Evolutionary conservation across 2,113 vertebrate species (phyloP).

Genomic region (Opisthocomus hoazin): DNA sequence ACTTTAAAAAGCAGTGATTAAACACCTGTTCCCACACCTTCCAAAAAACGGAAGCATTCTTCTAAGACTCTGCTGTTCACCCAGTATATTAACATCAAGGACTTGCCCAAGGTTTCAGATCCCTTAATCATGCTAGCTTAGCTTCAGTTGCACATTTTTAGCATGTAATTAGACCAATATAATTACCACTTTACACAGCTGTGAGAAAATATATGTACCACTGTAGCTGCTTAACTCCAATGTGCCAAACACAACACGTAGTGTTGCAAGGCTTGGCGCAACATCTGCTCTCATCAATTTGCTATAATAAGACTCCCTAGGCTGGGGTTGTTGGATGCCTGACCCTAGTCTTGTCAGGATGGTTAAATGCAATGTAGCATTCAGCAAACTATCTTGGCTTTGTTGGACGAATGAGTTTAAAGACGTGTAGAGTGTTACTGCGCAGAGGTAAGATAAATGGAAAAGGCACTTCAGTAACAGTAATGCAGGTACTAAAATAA

Average conservation of each 20-base stretch:
- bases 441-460: neutral
- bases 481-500: neutral
- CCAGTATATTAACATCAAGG: neutral
- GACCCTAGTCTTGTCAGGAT: neutral
- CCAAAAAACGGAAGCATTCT: neutral
- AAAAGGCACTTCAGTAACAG: neutral
- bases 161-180: neutral
- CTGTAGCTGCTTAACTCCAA: neutral
- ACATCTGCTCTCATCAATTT: slow-evolving; percentile 7
- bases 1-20: neutral
- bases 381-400: neutral
- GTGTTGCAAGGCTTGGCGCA: neutral
- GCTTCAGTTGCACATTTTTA: slow-evolving; percentile 14
- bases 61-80: neutral
- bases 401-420: neutral
- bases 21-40: neutral
- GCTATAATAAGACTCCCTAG: neutral
- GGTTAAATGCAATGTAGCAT: neutral
- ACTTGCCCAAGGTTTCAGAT: neutral
- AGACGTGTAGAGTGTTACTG: neutral
- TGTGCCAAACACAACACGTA: neutral
- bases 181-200: slow-evolving; percentile 18
- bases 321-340: neutral
- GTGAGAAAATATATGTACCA: neutral
- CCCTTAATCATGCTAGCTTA: neutral